Base-by-base conservation (phyloP, 1,140 invertebrate species). In the Brachionus asplanchnoidis region DNA sequence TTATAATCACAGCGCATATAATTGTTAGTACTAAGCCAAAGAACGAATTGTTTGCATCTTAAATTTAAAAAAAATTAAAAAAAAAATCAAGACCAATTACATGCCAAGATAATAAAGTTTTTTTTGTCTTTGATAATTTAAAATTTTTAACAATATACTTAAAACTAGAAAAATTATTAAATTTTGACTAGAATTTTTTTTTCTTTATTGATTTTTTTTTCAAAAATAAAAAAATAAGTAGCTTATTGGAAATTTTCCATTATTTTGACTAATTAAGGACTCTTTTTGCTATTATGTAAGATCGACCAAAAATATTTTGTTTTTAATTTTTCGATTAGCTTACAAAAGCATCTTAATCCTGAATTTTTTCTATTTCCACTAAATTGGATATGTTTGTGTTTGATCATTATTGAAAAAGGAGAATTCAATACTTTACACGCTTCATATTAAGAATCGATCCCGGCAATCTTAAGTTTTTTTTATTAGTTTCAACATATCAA, bases 1-100 rank as follows among this genome's bases (percentile, higher is more conserved):
- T 26, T 11, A 82, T 82, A 32, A 82, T 82, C 12, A 82, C 53
- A 32, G 79, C 79, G 32, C 79, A 82, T 82, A 82, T 26, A 44
- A 68, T 65, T 17, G 79, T 82, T 14, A 82, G 56, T 42, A 82
- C 23, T 23, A 82, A 26, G 14, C 79, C 79, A 42, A 82, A 60
- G 17, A 82, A 60, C 9, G 79, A 82, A 17, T 65, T 80, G 36
- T 42, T 73, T 42, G 68, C 68, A 42, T 73, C 68, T 73, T 40
- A 9, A 73, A 73, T 42, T 73, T 7, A 40, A 42, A 73, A 70
- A 70, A 28, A 66, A 28, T 32, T 44, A 42, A 44, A 42, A 36
- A 1, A 26, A 60, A 60, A 7, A 56, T 56, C 7, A 56, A 56
- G 14, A n/a, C 7, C n/a, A 17, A 20, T 26, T 60, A 7, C 5